Conservation (phyloP, 1,140 invertebrate species). For the Saccostrea glomerata region DNA sequence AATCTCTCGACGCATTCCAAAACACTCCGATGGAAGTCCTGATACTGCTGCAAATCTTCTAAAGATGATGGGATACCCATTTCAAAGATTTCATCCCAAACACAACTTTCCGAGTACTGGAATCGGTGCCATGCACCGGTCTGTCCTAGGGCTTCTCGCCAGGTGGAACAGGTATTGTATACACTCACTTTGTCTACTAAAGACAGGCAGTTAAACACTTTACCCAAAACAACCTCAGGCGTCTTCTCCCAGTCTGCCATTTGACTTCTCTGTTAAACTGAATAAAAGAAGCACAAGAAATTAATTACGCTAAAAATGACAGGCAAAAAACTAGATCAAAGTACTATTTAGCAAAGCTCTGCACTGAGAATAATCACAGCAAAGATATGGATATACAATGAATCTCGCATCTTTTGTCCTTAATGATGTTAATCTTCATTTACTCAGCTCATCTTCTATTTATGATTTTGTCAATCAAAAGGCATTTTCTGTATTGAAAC, state of each 20-base stretch:
- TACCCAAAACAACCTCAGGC: constrained; percentile 50
- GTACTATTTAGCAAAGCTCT: no score
- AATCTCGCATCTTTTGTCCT: no score
- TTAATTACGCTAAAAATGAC: no score
- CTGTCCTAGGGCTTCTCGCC: constrained; percentile 27
- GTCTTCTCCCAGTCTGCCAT: constrained; percentile 42
- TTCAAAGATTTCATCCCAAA: constrained; percentile 44
- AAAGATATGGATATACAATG: no score
- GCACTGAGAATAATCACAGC: no score
- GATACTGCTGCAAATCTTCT: constrained; percentile 37
- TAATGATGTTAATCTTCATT: no score
- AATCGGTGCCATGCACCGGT: constrained; percentile 43
- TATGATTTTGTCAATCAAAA: no score
- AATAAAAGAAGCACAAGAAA: no score
- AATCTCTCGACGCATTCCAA: constrained; percentile 39
- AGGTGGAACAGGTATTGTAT: constrained; percentile 36
- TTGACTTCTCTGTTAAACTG: not conserved
- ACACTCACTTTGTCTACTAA: constrained; percentile 36
- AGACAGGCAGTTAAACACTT: constrained; percentile 40
- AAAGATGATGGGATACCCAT: constrained; percentile 30
- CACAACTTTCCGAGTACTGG: constrained; percentile 30
- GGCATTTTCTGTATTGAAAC: no score
- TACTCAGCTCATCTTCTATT: no score
- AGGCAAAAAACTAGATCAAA: no score
- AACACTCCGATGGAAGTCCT: constrained; percentile 33